Evolutionary conservation across 2,113 vertebrate genomes (phyloP), one percentile per base, ranked within the genome.

Genomic region (Bujurquina vittata): DNA sequence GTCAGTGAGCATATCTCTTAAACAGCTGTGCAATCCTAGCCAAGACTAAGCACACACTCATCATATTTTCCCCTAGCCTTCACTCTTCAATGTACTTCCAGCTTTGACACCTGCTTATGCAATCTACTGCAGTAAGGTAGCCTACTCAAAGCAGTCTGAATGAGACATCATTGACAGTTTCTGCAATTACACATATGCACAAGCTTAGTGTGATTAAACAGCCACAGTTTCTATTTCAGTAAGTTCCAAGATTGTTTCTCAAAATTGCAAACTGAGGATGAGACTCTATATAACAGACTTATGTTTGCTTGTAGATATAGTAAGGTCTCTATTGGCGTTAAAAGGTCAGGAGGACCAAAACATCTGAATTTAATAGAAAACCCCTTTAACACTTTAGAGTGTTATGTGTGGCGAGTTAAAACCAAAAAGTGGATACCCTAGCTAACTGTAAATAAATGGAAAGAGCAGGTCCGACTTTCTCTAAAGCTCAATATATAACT

Each of bases 71-170:
- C 91, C 59, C 73, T 33, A 75, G 80, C 80, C 57, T 84, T 89
- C 79, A 80, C 15, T 79, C 54, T 56, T 73, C 86, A 61, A 29
- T 72, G 63, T 18, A n/a, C 75, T 85, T 91, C 87, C 91, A 94
- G 79, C 73, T 84, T 88, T 89, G 84, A 94, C 94, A 95, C 94
- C 93, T 95, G 93, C 86, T 87, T 92, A 91, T 92, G 85, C 77
- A 88, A 91, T 94, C 87, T 73, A 59, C 75, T 79, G 77, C 88
- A 65, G 79, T 72, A 84, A 88, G 81, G 80, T 89, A 92, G 76
- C 79, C 87, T 40, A 80, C 73, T 83, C 65, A 56, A 17, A 79
- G 63, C 17, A 43, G n/a, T 60, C 76, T 69, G 52, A 77, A 22
- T 37, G 35, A 84, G 33, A 67, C 46, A 33, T 12, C 29, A 55